A percentile compares a stretch with the other conserved stretches of the same genome.
Conservation (phyloP, 1,140 invertebrate genomes). For the Bombus impatiens region DNA sequence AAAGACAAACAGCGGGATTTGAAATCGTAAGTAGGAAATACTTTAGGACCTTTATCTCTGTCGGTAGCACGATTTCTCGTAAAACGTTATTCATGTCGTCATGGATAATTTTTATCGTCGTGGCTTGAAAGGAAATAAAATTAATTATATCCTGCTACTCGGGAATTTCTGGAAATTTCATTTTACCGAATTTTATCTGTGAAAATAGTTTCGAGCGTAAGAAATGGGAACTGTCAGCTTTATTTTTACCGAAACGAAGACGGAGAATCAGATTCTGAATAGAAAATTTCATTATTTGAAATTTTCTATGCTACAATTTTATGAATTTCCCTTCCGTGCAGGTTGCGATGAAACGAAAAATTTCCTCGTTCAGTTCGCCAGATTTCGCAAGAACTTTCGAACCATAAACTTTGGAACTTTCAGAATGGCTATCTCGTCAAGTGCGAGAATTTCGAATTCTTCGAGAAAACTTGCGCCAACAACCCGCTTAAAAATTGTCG, state of each 20-base stretch:
- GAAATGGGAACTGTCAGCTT: background rate
- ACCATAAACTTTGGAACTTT: slow-evolving; percentile 23
- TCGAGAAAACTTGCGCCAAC: background rate
- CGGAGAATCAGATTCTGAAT: background rate
- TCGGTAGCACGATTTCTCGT: background rate
- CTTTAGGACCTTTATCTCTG: background rate
- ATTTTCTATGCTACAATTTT: background rate
- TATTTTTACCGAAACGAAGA: background rate
- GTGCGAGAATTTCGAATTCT: slow-evolving; percentile 24
- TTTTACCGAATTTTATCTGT: no score
- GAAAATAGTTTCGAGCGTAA: background rate
- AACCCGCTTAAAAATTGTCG: background rate
- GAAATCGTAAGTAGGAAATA: background rate
- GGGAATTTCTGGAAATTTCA: no score
- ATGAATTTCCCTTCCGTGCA: background rate
- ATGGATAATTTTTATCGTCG: no score
- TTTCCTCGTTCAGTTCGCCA: background rate
- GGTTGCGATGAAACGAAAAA: background rate
- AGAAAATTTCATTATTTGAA: no score
- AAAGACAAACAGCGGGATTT: background rate
- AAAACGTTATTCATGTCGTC: background rate
- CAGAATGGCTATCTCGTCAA: slow-evolving; percentile 3
- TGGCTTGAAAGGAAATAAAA: no score
- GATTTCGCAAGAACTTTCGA: background rate
- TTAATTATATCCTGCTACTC: no score